These are phyloP conservation scores for Philotrypesis tridentata DNA, from an alignment of 1,140 invertebrate species.

Conservation along the genomic window DNA sequence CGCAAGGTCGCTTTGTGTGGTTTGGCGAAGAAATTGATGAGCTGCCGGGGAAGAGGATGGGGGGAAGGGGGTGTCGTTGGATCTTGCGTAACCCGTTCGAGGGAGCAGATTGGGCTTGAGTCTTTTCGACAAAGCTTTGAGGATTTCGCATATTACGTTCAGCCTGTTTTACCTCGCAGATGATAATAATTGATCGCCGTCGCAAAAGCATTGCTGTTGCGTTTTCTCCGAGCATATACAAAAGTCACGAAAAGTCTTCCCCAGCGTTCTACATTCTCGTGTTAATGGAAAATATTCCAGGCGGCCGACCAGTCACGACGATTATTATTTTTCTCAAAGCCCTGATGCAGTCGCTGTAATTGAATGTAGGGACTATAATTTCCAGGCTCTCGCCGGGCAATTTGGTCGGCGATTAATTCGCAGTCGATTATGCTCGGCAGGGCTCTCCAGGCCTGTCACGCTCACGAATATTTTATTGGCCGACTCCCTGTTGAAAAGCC, in stretches of 20 bases:
- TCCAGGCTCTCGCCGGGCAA: not conserved
- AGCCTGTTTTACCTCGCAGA: too few species aligned
- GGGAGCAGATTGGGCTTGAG: too few species aligned
- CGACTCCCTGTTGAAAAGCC: not conserved
- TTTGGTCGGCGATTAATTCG: slow-evolving; percentile 56
- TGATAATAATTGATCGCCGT: too few species aligned
- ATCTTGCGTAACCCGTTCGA: too few species aligned
- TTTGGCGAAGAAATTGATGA: too few species aligned
- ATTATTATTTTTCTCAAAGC: slow-evolving; percentile 13
- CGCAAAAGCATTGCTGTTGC: too few species aligned
- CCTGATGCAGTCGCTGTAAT: slow-evolving; percentile 37
- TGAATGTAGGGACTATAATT: not conserved
- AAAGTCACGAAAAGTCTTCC: too few species aligned
- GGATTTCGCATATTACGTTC: too few species aligned
- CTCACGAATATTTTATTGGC: slow-evolving; percentile 20
- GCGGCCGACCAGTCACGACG: slow-evolving; percentile 38
- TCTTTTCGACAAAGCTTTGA: too few species aligned
- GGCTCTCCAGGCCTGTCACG: slow-evolving; percentile 2
- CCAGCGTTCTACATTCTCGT: not conserved
- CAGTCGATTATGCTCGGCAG: slow-evolving; percentile 56
- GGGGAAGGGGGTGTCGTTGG: not conserved
- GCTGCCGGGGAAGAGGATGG: too few species aligned
- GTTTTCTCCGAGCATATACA: too few species aligned
- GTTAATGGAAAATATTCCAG: not conserved
- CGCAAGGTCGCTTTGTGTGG: not conserved